These are phyloP conservation scores for Porites lutea DNA, from an alignment of 64 coral and sea anemone species.

Conservation along the genomic window DNA sequence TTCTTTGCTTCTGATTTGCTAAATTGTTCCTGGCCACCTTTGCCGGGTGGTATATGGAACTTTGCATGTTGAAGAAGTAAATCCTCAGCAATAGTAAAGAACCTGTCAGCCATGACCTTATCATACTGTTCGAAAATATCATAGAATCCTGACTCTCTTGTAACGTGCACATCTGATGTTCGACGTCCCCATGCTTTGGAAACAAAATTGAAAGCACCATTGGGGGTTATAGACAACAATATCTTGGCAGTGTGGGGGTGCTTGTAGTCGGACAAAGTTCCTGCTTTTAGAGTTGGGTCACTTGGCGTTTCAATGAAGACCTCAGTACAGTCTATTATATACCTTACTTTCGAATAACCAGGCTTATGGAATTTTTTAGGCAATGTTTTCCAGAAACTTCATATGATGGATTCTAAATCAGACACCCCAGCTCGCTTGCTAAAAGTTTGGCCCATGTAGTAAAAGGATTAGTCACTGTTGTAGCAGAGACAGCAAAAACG, in stretches of 20 bases:
- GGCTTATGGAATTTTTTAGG: neutral
- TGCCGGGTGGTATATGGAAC: constrained; percentile 5
- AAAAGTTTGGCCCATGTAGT: constrained; percentile 26
- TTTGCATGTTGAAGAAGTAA: neutral
- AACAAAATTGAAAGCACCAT: constrained; percentile 12
- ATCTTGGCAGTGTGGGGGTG: constrained; percentile 60
- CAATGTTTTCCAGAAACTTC: neutral
- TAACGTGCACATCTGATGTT: constrained; percentile 30
- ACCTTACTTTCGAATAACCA: neutral
- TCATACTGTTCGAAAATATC: neutral
- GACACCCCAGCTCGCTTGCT: neutral
- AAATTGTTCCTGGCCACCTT: constrained; percentile 49
- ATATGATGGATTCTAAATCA: neutral
- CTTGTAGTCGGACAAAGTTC: constrained; percentile 72
- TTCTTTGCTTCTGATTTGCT: constrained; percentile 13
- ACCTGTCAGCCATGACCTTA: constrained; percentile 1
- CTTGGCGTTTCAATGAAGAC: neutral
- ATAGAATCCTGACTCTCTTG: constrained; percentile 23
- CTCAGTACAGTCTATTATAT: neutral
- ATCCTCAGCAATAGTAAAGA: neutral
- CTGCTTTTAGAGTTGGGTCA: neutral
- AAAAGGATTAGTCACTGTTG: neutral
- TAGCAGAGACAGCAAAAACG: neutral
- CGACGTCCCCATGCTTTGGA: neutral
- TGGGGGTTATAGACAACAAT: constrained; percentile 51